Conservation (phyloP, 1,140 invertebrate species). For the Euwallacea fornicatus region DNA sequence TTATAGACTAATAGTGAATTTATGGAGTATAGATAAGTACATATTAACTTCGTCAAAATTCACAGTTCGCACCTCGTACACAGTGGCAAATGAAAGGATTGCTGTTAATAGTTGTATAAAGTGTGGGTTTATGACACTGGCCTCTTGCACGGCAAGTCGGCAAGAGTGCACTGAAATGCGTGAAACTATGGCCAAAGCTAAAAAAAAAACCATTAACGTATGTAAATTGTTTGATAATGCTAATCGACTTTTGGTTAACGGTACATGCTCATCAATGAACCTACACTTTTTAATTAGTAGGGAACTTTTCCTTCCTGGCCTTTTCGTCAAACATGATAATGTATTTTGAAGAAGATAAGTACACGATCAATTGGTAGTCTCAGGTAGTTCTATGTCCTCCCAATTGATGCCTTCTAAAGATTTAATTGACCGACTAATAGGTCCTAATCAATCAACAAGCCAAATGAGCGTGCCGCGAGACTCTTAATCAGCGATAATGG, state of each 20-base stretch:
- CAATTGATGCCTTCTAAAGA: conserved; percentile 34
- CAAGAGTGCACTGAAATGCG: no score
- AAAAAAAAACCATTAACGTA: conserved; percentile 8
- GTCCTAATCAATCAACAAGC: conserved; percentile 21
- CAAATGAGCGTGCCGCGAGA: conserved; percentile 12
- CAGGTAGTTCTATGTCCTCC: conserved; percentile 38
- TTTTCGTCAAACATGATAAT: conserved; percentile 15
- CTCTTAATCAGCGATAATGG: conserved; percentile 15
- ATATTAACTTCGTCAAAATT: conserved; percentile 14
- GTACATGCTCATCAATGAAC: conserved; percentile 11
- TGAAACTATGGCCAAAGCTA: no score
- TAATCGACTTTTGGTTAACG: conserved; percentile 22
- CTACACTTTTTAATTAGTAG: conserved; percentile 8
- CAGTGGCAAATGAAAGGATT: no score
- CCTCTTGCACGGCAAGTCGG: no score
- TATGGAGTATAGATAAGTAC: conserved; percentile 15
- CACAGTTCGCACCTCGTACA: background rate
- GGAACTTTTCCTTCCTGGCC: background rate
- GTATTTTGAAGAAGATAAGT: conserved; percentile 16
- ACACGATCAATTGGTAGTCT: conserved; percentile 38
- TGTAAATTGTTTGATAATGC: conserved; percentile 21
- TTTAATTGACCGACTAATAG: conserved; percentile 33
- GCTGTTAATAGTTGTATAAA: no score
- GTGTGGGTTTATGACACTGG: no score
- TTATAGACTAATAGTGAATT: conserved; percentile 7